Evolutionary conservation across 2,113 vertebrate genomes (phyloP), one percentile per base, ranked within the genome.

Genomic region (Hiodon tergisus): DNA sequence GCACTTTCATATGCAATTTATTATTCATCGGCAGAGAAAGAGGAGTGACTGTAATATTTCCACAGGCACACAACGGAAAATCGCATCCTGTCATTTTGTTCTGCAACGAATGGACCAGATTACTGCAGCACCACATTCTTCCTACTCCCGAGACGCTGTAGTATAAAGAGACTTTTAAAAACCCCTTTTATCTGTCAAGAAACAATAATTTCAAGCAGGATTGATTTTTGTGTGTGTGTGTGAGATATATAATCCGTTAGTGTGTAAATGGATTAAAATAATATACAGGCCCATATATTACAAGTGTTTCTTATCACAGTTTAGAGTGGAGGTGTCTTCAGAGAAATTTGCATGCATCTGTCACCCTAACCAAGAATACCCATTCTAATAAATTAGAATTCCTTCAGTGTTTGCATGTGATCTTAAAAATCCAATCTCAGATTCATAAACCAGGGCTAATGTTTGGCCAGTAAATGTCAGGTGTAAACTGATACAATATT

Each of bases 381-480:
- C 61, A 8, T 46, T 6, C 61, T 31, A 31, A 31, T 31, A 31
- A 31, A 31, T 31, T 31, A 2, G n/a, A n/a, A n/a, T n/a, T n/a
- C n/a, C n/a, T 31, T 31, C 31, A 31, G 31, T 31, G 31, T 31
- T 31, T 31, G 31, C 31, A 31, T 31, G 1, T 31, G 31, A 31
- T 31, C 31, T 31, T 31, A 16, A n/a, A 63, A 57, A 63, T 63
- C 61, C n/a, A 13, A 17, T 63, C 14, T 63, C 16, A 7, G 61
- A 4, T 5, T 4, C 61, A 63, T 63, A 6, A n/a, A 63, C 61
- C 5, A 6, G 61, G 61, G 61, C 61, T 63, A 13, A 13, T 63
- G 61, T 63, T 63, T 63, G 61, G 17, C 17, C 61, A 17, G 61
- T 63, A 63, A 63, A 63, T 63, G 61, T 63, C 61, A 63, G 61